Base-by-base conservation (phyloP, 1,140 invertebrate genomes). In the Achatina immaculata region DNA sequence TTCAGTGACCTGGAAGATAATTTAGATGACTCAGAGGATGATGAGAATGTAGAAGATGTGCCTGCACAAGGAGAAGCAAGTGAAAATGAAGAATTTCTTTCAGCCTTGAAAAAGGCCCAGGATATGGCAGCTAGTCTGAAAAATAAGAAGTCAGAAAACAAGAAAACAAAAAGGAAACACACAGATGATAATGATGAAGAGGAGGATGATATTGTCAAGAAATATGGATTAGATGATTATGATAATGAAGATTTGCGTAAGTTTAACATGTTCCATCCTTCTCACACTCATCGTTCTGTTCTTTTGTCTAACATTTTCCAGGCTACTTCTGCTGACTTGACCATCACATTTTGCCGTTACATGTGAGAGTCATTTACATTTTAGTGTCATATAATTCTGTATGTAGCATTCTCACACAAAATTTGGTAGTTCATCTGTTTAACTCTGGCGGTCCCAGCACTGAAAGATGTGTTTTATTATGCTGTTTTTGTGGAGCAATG, bases 221-320 rank as follows among this genome's bases (percentile, higher is more conserved):
- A 86, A 84, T 89, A 90, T 85, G 85, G 86, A 72, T 94, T 96
- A 86, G 93, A 94, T 82, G 93, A 94, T 81, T 96, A 90, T 86
- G 88, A 90, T 87, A 92, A 95, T 79, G 94, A 95, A 89, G 91
- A 93, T 92, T 92, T 86, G 85, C 78, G 76, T 84, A 75, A 68
- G 48, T 42, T n/a, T 51, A 0, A 16, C 74, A 34, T n/a, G n/a
- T n/a, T n/a, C n/a, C n/a, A n/a, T n/a, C n/a, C n/a, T n/a, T n/a
- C n/a, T n/a, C n/a, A n/a, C n/a, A n/a, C n/a, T n/a, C n/a, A n/a
- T n/a, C n/a, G n/a, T n/a, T n/a, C n/a, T n/a, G n/a, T n/a, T n/a
- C n/a, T n/a, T n/a, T n/a, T n/a, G n/a, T n/a, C n/a, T n/a, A n/a
- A n/a, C n/a, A n/a, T n/a, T n/a, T n/a, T n/a, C n/a, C n/a, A n/a